phyloP scores from a whole-genome alignment of 2,797 vertebrate genomes.

The Chiloscyllium punctatum region DNA sequence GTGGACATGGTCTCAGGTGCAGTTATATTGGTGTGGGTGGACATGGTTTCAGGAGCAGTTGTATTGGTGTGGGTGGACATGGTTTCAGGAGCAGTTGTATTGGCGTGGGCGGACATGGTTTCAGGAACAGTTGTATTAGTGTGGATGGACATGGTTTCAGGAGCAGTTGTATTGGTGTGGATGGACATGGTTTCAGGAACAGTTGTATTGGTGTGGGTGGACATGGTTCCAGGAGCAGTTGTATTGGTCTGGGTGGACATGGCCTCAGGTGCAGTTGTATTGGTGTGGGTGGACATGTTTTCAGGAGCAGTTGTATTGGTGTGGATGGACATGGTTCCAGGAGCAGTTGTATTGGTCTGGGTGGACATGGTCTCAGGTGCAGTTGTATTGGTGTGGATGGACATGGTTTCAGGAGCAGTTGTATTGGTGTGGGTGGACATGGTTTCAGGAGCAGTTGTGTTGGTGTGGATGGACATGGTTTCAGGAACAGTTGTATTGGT shows the following conservation, averaged over 20 bases:
- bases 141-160: rapidly evolving
- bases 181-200: not conserved
- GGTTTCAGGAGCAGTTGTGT: not conserved
- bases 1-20: not conserved
- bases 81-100: not conserved
- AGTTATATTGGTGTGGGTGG: no score
- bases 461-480: not conserved
- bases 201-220: not conserved
- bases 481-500: not conserved
- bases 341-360: not conserved
- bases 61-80: not conserved
- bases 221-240: not conserved
- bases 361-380: rapidly evolving
- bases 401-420: no score
- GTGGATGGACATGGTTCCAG: not conserved
- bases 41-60: not conserved
- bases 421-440: no score
- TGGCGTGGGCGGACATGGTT: not conserved
- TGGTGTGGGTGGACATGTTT: not conserved
- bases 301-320: not conserved
- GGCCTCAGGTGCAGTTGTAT: no score
- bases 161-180: not conserved
- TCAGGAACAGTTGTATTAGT: not conserved
- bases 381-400: not conserved
- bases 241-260: no score